Percentiles rank a stretch among this genome's conserved stretches.
Conservation (phyloP, 2,797 vertebrate genomes). For the Ataeniobius toweri region DNA sequence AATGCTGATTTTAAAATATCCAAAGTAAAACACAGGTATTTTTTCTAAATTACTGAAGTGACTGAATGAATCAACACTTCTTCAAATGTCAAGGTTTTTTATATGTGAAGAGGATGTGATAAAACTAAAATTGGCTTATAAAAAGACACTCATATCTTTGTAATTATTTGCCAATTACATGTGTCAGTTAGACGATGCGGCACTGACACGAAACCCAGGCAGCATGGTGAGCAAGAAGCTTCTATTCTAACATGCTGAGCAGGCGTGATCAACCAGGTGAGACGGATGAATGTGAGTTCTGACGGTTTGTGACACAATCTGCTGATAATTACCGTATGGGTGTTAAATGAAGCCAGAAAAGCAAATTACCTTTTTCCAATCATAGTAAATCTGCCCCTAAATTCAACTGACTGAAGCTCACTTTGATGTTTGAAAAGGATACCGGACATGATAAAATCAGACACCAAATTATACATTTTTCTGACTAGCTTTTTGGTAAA, state of each 20-base stretch:
- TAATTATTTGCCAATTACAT: constrained; percentile 2
- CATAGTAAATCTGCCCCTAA: constrained; percentile 1
- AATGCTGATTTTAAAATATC: neutral
- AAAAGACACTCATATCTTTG: neutral
- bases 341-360: constrained; percentile 1
- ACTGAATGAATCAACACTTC: neutral
- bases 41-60: neutral
- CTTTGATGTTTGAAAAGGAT: neutral
- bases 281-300: constrained; percentile 18
- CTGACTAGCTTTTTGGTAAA: neutral
- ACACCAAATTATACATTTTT: neutral
- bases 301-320: constrained; percentile 20
- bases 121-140: neutral
- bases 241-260: constrained; percentile 8
- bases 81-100: neutral
- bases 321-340: constrained; percentile 14
- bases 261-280: constrained; percentile 24
- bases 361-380: constrained; percentile 17
- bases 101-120: neutral
- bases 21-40: neutral
- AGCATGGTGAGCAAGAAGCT: neutral
- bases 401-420: constrained; percentile 4
- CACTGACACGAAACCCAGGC: neutral
- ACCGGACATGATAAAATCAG: neutral
- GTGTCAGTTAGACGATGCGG: neutral